A percentile compares a stretch with the other conserved stretches of the same genome.
phyloP scores from a whole-genome alignment of 2,888 invertebrate genomes.

The Cremastobaeus sp. region DNA sequence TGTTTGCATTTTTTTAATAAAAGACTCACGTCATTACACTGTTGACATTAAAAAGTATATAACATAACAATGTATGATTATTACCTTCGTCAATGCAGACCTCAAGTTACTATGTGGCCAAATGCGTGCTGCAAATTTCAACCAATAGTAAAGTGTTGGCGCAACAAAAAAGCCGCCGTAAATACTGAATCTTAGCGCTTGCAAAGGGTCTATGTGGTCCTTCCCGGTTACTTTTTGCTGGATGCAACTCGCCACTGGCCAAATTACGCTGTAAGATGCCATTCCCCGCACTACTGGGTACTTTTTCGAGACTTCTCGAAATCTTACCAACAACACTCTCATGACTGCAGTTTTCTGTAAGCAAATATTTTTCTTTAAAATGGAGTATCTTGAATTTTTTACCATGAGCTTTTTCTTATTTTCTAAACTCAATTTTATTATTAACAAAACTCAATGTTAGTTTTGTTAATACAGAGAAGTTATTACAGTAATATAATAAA shows the following conservation, averaged over 20 bases:
- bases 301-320: slow-evolving; percentile 78
- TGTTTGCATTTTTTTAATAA: too few species aligned
- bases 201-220: slow-evolving; percentile 76
- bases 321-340: slow-evolving; percentile 75
- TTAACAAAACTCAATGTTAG: too few species aligned
- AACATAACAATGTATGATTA: not conserved
- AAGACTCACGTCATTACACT: too few species aligned
- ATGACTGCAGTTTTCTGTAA: slow-evolving; percentile 53
- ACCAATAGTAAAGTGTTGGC: slow-evolving; percentile 89
- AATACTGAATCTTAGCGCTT: slow-evolving; percentile 85
- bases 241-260: slow-evolving; percentile 81
- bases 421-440: not conserved
- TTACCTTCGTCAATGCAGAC: slow-evolving; percentile 86
- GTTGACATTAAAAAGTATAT: too few species aligned
- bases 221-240: slow-evolving; percentile 79
- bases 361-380: not conserved
- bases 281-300: slow-evolving; percentile 81
- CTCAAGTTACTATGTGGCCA: slow-evolving; percentile 86
- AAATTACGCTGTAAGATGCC: slow-evolving; percentile 81
- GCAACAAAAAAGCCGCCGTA: slow-evolving; percentile 91
- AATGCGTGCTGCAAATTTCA: slow-evolving; percentile 85
- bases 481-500: too few species aligned
- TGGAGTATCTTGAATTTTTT: not conserved
- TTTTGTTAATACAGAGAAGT: too few species aligned
- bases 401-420: not conserved